phyloP scores from a whole-genome alignment of 2,797 vertebrate genomes.

The Loris lydekkerianus region DNA sequence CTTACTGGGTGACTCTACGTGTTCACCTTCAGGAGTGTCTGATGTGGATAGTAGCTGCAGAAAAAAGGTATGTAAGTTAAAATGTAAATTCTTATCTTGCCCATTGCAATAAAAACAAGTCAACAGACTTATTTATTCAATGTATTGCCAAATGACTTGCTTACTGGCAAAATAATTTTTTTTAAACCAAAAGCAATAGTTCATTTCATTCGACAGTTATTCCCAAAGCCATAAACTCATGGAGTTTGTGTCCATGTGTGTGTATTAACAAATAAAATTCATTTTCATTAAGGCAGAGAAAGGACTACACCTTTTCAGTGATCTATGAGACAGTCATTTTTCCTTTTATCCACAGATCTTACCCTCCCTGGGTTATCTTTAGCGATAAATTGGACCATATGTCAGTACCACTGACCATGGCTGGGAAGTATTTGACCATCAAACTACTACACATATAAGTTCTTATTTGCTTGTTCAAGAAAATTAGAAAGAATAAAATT shows the following conservation, averaged over 20 bases:
- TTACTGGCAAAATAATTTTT: neutral
- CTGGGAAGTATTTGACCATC: neutral
- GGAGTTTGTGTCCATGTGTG: neutral
- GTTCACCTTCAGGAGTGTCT: slow-evolving; percentile 93
- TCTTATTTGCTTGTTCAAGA: slow-evolving; percentile 42
- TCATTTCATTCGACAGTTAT: slow-evolving; percentile 31
- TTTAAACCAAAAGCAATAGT: neutral
- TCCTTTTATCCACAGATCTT: neutral
- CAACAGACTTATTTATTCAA: neutral
- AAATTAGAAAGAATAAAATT: slow-evolving; percentile 3
- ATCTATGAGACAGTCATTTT: neutral
- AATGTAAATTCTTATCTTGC: slow-evolving; percentile 24
- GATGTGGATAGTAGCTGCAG: slow-evolving; percentile 95
- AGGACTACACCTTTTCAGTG: neutral
- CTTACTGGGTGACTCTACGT: slow-evolving; percentile 94
- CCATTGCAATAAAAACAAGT: slow-evolving; percentile 14
- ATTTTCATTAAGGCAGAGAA: neutral
- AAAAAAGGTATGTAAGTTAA: slow-evolving; percentile 41
- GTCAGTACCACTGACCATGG: neutral
- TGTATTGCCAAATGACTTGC: neutral
- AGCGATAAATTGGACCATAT: neutral
- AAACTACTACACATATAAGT: neutral
- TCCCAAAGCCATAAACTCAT: neutral
- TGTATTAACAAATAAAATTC: slow-evolving; percentile 11
- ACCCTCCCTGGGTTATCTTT: neutral